Evolutionary conservation across 30 jellyfish, hydroid and myxozoan genomes (phyloP), one percentile per base, ranked within the genome.

Genomic region (Nemopilema nomurai): DNA sequence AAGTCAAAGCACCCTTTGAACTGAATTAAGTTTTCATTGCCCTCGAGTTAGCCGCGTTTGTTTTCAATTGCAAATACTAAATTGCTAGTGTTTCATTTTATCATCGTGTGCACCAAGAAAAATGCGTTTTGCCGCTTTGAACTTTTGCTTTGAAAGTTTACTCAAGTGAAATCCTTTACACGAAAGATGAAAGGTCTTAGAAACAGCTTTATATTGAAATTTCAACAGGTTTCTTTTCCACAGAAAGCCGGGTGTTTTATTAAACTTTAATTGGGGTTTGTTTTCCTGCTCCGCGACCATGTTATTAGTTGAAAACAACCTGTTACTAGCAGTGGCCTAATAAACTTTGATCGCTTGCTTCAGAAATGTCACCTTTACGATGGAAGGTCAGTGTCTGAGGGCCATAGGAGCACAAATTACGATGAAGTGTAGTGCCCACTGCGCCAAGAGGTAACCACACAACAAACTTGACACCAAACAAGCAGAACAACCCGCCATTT

Each of bases 1-100:
- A 49, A 67, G 33, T 32, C 81, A 71, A 19, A 16, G 64, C 26
- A 28, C 81, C 81, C 62, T 51, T 31, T 71, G 64, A 31, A 71
- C 4, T 63, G 64, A 23, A 23, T 71, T 53, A 63, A 7, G 73
- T 63, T 63, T 24, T 63, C 30, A 24, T 63, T 24, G 27, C 29
- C 29, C 30, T 63, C 20, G 29, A 63, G 73, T 63, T n/a, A 63
- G 18, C 30, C 30, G 8, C 73, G 18, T 16, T 13, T 20, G 16
- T 51, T 51, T 51, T 13, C 18, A 20, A 13, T 13, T 16, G 67
- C n/a, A n/a, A n/a, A n/a, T 13, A 41, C 9, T 41, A 41, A 41
- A 3, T 41, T 13, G 57, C 6, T 41, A 41, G 13, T 41, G 57
- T 41, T 13, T 41, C 57, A 41, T 41, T 41, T 6, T n/a, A n/a